These are phyloP conservation scores for Drosophila varians DNA, from an alignment of 1,140 invertebrate genomes.

Conservation along the genomic window DNA sequence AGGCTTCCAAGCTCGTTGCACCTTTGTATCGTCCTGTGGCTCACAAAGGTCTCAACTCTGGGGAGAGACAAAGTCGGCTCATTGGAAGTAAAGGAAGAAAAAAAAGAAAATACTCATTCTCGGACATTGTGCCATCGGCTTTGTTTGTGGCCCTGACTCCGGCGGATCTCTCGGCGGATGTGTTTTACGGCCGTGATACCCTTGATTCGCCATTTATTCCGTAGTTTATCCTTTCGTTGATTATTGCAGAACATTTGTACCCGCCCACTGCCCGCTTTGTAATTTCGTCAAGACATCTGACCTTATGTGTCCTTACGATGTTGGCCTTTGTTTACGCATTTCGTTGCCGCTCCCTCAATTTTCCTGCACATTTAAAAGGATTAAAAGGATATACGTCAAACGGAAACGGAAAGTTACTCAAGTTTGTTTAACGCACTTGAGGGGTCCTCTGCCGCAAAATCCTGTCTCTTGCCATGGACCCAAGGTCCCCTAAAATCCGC, in stretches of 20 bases:
- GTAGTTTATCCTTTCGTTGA: slow-evolving; percentile 79
- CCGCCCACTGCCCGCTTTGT: slow-evolving; percentile 29
- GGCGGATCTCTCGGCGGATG: slow-evolving; percentile 43
- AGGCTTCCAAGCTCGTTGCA: slow-evolving; percentile 59
- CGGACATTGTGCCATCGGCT: slow-evolving; percentile 42
- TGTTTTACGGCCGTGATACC: slow-evolving; percentile 72
- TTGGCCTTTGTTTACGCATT: slow-evolving; percentile 65
- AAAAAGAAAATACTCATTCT: slow-evolving; percentile 1
- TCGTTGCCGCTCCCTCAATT: slow-evolving; percentile 61
- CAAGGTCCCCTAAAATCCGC: neutral
- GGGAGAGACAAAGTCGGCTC: slow-evolving; percentile 13
- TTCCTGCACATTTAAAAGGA: slow-evolving; percentile 77
- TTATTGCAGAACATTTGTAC: slow-evolving; percentile 73
- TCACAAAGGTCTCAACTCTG: slow-evolving; percentile 12
- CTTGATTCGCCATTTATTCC: slow-evolving; percentile 78
- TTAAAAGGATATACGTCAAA: slow-evolving; percentile 81
- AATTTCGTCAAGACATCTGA: slow-evolving; percentile 68
- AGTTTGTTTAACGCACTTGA: slow-evolving; percentile 56
- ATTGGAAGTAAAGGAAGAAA: slow-evolving; percentile 30
- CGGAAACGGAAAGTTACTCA: slow-evolving; percentile 67
- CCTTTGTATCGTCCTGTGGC: slow-evolving; percentile 54
- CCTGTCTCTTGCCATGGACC: slow-evolving; percentile 11
- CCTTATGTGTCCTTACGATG: slow-evolving; percentile 64
- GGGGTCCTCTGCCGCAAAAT: slow-evolving; percentile 26
- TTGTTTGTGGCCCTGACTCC: slow-evolving; percentile 48